These are phyloP conservation scores for Notospermus geniculatus DNA, from an alignment of 1,140 invertebrate genomes.

Conservation along the genomic window DNA sequence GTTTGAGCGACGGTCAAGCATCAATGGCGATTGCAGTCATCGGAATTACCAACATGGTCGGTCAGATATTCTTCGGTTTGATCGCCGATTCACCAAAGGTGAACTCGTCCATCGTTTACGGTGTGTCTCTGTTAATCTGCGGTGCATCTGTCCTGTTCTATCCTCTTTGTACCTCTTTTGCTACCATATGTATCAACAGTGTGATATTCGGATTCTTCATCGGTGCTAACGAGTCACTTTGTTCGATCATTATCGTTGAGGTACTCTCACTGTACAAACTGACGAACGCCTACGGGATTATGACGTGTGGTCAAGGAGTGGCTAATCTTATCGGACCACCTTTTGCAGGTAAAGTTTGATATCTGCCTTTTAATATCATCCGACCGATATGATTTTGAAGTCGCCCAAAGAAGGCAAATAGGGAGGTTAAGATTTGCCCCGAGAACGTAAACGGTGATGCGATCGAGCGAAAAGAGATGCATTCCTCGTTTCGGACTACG, in stretches of 20 bases:
- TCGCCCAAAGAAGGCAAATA: too few species aligned
- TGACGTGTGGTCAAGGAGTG: slow-evolving; percentile 50
- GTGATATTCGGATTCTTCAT: slow-evolving; percentile 51
- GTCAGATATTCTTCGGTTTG: slow-evolving; percentile 81
- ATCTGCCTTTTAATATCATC: too few species aligned
- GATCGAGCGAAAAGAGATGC: too few species aligned
- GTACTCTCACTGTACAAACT: slow-evolving; percentile 50
- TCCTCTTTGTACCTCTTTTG: slow-evolving; percentile 33
- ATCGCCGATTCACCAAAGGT: slow-evolving; percentile 69
- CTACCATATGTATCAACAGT: slow-evolving; percentile 29
- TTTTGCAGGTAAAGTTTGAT: slow-evolving; percentile 49
- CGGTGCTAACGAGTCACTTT: slow-evolving; percentile 50
- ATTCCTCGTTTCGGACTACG: too few species aligned
- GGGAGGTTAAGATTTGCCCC: too few species aligned
- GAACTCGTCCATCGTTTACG: slow-evolving; percentile 44
- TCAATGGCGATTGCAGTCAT: slow-evolving; percentile 91
- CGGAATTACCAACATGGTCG: slow-evolving; percentile 64
- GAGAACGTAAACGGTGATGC: too few species aligned
- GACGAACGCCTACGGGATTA: slow-evolving; percentile 54
- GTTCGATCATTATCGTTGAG: slow-evolving; percentile 46
- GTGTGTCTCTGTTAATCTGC: slow-evolving; percentile 32
- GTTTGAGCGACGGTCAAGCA: slow-evolving; percentile 65
- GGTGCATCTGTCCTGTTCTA: slow-evolving; percentile 35
- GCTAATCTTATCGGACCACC: slow-evolving; percentile 52
- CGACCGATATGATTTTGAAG: too few species aligned